Conservation (phyloP, 2,113 vertebrate species). For the Zootoca vivipara region DNA sequence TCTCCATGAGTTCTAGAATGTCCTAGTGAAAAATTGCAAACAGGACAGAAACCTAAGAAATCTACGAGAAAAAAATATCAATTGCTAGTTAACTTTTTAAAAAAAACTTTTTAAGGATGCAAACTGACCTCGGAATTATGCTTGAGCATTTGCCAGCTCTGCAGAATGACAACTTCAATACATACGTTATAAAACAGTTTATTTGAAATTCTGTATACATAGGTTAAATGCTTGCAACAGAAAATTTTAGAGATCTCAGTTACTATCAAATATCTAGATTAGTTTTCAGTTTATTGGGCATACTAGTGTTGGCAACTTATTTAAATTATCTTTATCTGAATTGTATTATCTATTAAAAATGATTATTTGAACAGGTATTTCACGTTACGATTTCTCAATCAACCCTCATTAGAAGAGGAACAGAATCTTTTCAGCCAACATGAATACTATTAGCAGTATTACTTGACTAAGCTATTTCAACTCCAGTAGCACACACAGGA, state of each 20-base stretch:
- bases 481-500: background rate
- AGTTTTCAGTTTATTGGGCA: background rate
- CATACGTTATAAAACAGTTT: too few species aligned
- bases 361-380: background rate
- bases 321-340: background rate
- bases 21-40: conserved; percentile 78
- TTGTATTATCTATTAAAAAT: background rate
- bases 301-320: background rate
- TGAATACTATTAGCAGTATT: background rate
- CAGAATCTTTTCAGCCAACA: background rate
- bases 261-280: background rate
- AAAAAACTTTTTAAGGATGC: too few species aligned
- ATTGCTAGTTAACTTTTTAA: too few species aligned
- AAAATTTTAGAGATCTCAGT: background rate
- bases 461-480: background rate
- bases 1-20: conserved; percentile 95
- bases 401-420: background rate
- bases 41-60: background rate
- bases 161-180: too few species aligned
- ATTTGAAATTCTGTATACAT: too few species aligned
- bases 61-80: too few species aligned
- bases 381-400: background rate
- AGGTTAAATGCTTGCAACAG: too few species aligned
- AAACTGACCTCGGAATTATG: too few species aligned
- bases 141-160: too few species aligned